phyloP scores from a whole-genome alignment of 1,140 invertebrate species.

The Orius insidiosus region DNA sequence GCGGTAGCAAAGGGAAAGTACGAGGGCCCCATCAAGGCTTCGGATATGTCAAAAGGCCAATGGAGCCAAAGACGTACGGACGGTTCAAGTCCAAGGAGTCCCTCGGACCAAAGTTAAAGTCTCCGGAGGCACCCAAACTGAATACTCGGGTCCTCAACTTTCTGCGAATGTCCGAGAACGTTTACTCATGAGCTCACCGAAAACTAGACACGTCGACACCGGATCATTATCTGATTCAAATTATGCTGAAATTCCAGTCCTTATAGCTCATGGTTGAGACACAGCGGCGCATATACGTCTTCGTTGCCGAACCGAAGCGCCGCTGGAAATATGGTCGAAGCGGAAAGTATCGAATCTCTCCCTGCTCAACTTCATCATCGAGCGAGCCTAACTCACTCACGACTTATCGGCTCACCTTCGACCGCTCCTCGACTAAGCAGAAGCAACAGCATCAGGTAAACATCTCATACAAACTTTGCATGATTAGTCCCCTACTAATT shows the following conservation, averaged over 20 bases:
- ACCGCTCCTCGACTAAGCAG: slow-evolving; percentile 57
- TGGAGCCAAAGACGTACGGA: slow-evolving; percentile 39
- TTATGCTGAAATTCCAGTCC: slow-evolving; percentile 34
- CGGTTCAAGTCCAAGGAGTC: slow-evolving; percentile 66
- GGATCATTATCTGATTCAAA: slow-evolving; percentile 61
- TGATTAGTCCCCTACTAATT: not conserved
- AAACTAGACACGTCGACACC: slow-evolving; percentile 33
- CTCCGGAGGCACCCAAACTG: slow-evolving; percentile 75
- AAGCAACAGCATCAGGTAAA: slow-evolving; percentile 83
- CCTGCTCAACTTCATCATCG: slow-evolving; percentile 46
- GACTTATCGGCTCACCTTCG: slow-evolving; percentile 43
- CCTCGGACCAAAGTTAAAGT: slow-evolving; percentile 65
- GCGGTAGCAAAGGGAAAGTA: slow-evolving; percentile 36
- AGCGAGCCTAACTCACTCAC: slow-evolving; percentile 61
- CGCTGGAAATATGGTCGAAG: slow-evolving; percentile 39
- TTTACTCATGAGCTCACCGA: slow-evolving; percentile 58
- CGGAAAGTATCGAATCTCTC: slow-evolving; percentile 49
- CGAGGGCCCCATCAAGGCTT: slow-evolving; percentile 56
- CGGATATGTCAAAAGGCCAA: slow-evolving; percentile 63
- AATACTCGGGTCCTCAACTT: slow-evolving; percentile 64
- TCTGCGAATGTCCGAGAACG: slow-evolving; percentile 68
- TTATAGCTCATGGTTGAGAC: slow-evolving; percentile 37
- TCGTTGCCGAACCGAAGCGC: slow-evolving; percentile 26
- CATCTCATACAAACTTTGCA: slow-evolving; percentile 12
- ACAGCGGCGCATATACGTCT: slow-evolving; percentile 38